Evolutionary conservation across 2,113 vertebrate species (phyloP), one percentile per base, ranked within the genome.

Genomic region (Fregetta grallaria): DNA sequence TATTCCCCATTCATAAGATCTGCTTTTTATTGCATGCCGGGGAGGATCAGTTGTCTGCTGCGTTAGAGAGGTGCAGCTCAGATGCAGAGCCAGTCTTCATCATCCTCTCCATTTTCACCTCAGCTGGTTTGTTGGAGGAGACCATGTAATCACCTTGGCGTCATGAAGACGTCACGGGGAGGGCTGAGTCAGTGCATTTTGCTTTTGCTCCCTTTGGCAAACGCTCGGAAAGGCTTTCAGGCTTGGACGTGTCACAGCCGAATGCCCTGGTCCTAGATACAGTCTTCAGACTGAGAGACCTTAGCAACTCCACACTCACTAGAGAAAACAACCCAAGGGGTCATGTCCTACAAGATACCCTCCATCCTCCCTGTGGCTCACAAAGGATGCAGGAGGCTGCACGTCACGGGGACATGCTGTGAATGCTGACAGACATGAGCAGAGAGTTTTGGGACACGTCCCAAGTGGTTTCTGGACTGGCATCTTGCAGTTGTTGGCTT

Each of bases 191-290:
- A 75, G 15, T 77, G 84, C 52, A 7, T 90, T 88, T 63, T 50
- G 55, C 72, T 91, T 87, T 91, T 93, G 10, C 38, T 93, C 70
- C 65, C 47, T 87, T 75, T 93, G 77, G 56, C 73, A 90, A 71
- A 61, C 0, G 0, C 38, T 81, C 27, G 19, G 70, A n/a, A 93
- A 81, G 29, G 26, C 47, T 72, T 72, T 82, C 36, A 44, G 53
- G 34, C 58, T 76, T 88, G 62, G 25, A 65, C 34, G 7, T 49
- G 58, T 83, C 44, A 32, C 49, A 71, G 81, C 38, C 2, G 1
- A 72, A n/a, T 80, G 17, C 58, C 42, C 58, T 5, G 5, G 20
- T 55, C 61, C 70, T 81, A 25, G 20, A 36, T 74, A 34, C 3
- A 2, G 30, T 40, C 34, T 92, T 56, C 36, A 72, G 44, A 47